Percentiles rank a stretch among this genome's conserved stretches.
Conservation (phyloP, 2,113 vertebrate genomes). For the Gymnobelideus leadbeateri region DNA sequence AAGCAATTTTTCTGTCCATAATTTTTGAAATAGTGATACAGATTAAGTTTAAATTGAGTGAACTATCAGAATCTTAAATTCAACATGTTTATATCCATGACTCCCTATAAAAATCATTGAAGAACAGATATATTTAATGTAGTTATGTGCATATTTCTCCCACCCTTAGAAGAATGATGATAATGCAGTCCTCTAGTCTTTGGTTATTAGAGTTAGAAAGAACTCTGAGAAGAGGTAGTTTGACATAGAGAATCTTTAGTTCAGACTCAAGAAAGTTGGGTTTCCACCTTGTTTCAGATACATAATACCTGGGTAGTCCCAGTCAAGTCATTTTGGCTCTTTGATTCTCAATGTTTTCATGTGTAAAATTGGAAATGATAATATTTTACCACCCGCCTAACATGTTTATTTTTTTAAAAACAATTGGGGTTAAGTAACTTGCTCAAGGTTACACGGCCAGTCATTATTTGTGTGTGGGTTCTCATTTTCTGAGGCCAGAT, state of each 20-base stretch:
- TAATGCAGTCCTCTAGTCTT: neutral
- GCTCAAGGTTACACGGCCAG: too few species aligned
- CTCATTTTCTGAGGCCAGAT: too few species aligned
- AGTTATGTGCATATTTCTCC: neutral
- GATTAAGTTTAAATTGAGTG: neutral
- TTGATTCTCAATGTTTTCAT: neutral
- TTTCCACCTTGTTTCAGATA: neutral
- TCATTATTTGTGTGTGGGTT: too few species aligned
- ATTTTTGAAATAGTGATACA: neutral
- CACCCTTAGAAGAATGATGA: neutral
- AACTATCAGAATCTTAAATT: neutral
- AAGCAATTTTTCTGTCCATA: neutral
- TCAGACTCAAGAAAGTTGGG: neutral
- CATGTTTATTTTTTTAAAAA: too few species aligned
- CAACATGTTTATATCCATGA: neutral
- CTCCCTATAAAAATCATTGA: neutral
- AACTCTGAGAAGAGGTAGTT: neutral
- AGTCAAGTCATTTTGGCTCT: neutral
- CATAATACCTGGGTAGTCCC: neutral
- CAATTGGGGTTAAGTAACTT: too few species aligned
- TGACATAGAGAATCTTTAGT: neutral
- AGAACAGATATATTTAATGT: neutral
- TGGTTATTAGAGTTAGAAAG: neutral
- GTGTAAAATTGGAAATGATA: neutral
- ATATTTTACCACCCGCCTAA: neutral